Percentiles rank a stretch among this genome's conserved stretches.
These are phyloP conservation scores for Eumeta japonica DNA, from an alignment of 1,140 invertebrate genomes.

Conservation along the genomic window DNA sequence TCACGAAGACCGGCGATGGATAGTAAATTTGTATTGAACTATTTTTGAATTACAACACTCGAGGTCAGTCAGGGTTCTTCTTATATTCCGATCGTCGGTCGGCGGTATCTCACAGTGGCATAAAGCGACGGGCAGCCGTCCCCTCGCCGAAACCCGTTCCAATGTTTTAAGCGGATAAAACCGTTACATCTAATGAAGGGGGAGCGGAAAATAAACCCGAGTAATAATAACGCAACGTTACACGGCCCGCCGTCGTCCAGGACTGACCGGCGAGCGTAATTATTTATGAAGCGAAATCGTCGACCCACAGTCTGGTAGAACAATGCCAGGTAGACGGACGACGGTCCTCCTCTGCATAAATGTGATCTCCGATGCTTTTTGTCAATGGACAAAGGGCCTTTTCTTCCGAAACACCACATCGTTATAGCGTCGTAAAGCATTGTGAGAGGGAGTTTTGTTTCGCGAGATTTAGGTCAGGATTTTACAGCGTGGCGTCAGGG, in stretches of 20 bases:
- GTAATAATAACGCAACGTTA: slow-evolving; percentile 42
- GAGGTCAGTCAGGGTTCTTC: too few relatives aligned
- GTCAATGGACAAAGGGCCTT: slow-evolving; percentile 51
- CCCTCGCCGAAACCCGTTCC: slow-evolving; percentile 47
- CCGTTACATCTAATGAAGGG: slow-evolving; percentile 57
- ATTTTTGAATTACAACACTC: too few relatives aligned
- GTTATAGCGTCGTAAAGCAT: slow-evolving; percentile 54
- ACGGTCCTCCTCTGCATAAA: slow-evolving; percentile 37
- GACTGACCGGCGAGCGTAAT: slow-evolving; percentile 46
- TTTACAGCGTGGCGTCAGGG: slow-evolving; percentile 43
- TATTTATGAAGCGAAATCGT: slow-evolving; percentile 45
- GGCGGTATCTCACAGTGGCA: slow-evolving; percentile 44
- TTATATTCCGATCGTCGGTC: too few relatives aligned
- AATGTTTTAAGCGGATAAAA: slow-evolving; percentile 55
- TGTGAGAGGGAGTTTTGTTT: slow-evolving; percentile 48
- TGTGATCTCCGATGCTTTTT: slow-evolving; percentile 47
- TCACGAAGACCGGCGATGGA: too few relatives aligned
- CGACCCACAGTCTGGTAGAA: slow-evolving; percentile 46
- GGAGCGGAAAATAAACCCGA: slow-evolving; percentile 44
- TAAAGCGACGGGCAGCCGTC: slow-evolving; percentile 36
- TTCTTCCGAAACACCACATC: slow-evolving; percentile 54
- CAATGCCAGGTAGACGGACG: slow-evolving; percentile 46
- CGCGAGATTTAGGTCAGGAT: slow-evolving; percentile 49
- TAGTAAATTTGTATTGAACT: too few relatives aligned
- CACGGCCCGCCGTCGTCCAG: too few relatives aligned